phyloP scores from a whole-genome alignment of 2,113 vertebrate genomes.

The Mormyrus iriodes region DNA sequence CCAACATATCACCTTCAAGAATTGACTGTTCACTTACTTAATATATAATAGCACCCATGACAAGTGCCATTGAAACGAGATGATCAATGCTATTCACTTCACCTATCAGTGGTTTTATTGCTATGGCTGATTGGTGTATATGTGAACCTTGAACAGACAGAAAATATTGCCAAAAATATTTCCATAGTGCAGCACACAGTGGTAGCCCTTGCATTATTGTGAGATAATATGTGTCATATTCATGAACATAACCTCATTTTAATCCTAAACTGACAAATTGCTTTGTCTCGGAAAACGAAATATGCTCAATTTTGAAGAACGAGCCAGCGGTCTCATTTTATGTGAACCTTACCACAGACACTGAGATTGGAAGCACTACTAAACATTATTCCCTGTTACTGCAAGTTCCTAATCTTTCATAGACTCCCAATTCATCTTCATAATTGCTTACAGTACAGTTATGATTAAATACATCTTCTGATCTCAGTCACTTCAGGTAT shows the following conservation, averaged over 20 bases:
- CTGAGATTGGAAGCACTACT: neutral
- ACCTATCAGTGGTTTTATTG: neutral
- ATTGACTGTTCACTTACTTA: neutral
- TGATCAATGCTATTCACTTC: neutral
- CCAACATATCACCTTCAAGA: neutral
- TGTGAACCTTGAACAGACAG: neutral
- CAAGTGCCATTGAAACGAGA: neutral
- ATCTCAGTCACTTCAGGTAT: neutral
- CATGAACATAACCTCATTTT: neutral
- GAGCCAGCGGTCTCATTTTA: neutral
- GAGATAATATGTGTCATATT: neutral
- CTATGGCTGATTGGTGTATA: neutral
- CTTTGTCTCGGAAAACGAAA: neutral
- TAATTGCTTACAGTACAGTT: neutral
- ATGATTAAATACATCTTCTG: neutral
- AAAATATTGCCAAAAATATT: neutral
- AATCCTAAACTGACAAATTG: neutral
- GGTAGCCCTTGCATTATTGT: neutral
- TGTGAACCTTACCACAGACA: neutral
- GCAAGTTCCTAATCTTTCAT: neutral
- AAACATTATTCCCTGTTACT: neutral
- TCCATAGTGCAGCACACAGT: neutral
- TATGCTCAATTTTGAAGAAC: neutral
- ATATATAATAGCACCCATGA: neutral
- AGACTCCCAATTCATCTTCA: neutral